phyloP scores from a whole-genome alignment of 2,888 invertebrate species.

The Clostera curtula region DNA sequence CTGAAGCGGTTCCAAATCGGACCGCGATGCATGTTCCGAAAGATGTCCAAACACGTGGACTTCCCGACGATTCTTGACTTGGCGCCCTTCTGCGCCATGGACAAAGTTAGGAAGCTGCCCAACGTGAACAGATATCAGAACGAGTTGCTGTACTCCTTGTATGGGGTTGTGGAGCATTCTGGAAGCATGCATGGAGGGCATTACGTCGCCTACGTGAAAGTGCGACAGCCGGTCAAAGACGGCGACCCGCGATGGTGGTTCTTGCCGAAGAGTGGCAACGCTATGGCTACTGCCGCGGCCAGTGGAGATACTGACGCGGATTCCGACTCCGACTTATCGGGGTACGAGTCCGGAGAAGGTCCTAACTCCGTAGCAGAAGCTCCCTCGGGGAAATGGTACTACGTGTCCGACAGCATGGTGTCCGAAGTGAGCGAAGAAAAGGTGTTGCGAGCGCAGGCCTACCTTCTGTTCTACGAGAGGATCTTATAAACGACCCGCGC shows the following conservation, averaged over 20 bases:
- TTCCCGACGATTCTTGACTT: slow-evolving; percentile 91
- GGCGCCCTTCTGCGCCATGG: slow-evolving; percentile 90
- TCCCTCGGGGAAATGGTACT: slow-evolving; percentile 91
- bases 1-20: slow-evolving; percentile 95
- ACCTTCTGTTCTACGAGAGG: slow-evolving; percentile 96
- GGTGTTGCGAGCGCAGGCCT: slow-evolving; percentile 92
- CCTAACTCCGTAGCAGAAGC: slow-evolving; percentile 40
- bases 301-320: slow-evolving; percentile 60
- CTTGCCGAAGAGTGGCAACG: slow-evolving; percentile 77
- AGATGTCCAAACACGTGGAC: slow-evolving; percentile 89
- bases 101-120: slow-evolving; percentile 76
- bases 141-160: slow-evolving; percentile 88
- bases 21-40: slow-evolving; percentile 82
- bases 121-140: slow-evolving; percentile 77
- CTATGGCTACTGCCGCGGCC: slow-evolving; percentile 56
- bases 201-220: slow-evolving; percentile 97
- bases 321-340: slow-evolving; percentile 73
- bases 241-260: slow-evolving; percentile 84
- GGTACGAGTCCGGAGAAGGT: slow-evolving; percentile 71
- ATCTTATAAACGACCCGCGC: slow-evolving; percentile 76
- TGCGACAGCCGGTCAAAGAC: slow-evolving; percentile 76
- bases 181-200: slow-evolving; percentile 90
- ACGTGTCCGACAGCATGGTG: slow-evolving; percentile 93
- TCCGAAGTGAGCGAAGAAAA: slow-evolving; percentile 85
- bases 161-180: slow-evolving; percentile 96